phyloP scores from a whole-genome alignment of 1,140 invertebrate species.

The Vanessa atalanta region DNA sequence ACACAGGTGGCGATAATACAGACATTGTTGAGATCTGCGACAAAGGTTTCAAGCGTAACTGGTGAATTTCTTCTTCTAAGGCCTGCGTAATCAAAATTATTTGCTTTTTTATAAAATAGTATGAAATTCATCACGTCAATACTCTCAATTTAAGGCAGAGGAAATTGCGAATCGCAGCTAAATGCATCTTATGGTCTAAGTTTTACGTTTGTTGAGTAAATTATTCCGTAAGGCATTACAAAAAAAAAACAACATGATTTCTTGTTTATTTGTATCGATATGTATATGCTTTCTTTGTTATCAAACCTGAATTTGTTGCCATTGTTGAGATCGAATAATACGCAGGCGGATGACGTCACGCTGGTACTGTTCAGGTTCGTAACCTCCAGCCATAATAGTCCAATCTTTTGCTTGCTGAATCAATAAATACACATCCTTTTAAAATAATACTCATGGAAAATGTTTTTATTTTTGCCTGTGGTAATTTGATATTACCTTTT shows the following conservation, averaged over 20 bases:
- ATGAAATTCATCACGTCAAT: too few relatives aligned
- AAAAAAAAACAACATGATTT: too few relatives aligned
- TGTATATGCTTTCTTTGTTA: slow-evolving; percentile 5
- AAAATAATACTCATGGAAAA: too few relatives aligned
- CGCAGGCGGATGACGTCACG: slow-evolving; percentile 70
- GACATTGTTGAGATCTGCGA: slow-evolving; percentile 37
- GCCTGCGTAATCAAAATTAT: slow-evolving; percentile 36
- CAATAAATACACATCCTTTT: background rate
- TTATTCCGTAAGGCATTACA: too few relatives aligned
- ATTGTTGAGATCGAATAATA: slow-evolving; percentile 64
- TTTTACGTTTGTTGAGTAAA: too few relatives aligned
- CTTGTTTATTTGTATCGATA: too few relatives aligned
- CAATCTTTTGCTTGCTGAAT: slow-evolving; percentile 51
- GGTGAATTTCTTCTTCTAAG: slow-evolving; percentile 60
- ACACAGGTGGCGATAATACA: slow-evolving; percentile 30
- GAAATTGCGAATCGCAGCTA: too few relatives aligned
- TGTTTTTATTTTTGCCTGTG: too few relatives aligned
- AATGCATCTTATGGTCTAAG: too few relatives aligned
- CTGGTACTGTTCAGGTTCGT: slow-evolving; percentile 59
- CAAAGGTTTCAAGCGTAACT: slow-evolving; percentile 62
- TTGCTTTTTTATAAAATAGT: background rate
- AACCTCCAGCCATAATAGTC: slow-evolving; percentile 56
- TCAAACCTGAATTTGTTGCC: slow-evolving; percentile 62
- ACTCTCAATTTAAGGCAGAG: too few relatives aligned
- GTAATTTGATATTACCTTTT: slow-evolving; percentile 47